Conservation (phyloP, 2,797 vertebrate species). For the Sebastes oblongus region DNA sequence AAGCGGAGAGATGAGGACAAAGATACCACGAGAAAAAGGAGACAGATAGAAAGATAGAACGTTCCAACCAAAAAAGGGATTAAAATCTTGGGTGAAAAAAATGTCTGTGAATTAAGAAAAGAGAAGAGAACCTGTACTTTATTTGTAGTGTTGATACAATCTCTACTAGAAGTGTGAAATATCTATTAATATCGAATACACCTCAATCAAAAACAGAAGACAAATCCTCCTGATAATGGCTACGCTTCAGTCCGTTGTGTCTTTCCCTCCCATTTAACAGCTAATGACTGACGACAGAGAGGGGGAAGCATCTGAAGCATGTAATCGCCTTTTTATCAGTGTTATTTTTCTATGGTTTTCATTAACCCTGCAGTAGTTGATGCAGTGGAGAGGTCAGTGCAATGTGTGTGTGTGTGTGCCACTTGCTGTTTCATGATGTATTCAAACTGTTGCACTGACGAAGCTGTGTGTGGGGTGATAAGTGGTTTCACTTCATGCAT, state of each 20-base stretch:
- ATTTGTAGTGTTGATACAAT: neutral
- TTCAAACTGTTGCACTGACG: neutral
- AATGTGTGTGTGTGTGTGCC: neutral
- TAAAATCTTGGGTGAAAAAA: constrained; percentile 5
- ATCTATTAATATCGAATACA: constrained; percentile 15
- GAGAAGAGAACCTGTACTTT: neutral
- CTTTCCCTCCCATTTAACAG: constrained; percentile 43
- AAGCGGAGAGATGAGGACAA: constrained; percentile 7
- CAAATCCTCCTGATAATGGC: constrained; percentile 7
- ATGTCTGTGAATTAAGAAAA: constrained; percentile 4
- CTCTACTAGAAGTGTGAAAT: neutral
- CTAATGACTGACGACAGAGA: constrained; percentile 40
- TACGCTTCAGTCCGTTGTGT: constrained; percentile 14
- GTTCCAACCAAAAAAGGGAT: neutral
- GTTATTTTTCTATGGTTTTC: constrained; percentile 30
- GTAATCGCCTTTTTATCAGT: constrained; percentile 43
- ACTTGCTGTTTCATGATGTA: neutral
- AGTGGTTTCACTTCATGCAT: neutral
- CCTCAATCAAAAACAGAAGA: constrained; percentile 22
- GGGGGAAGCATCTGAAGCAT: constrained; percentile 25
- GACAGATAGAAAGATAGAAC: neutral
- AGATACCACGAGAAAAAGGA: neutral
- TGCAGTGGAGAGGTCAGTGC: neutral
- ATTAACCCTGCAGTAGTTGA: constrained; percentile 26
- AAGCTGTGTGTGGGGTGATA: neutral